phyloP scores from a whole-genome alignment of 2,113 vertebrate genomes.

The Parus major region DNA sequence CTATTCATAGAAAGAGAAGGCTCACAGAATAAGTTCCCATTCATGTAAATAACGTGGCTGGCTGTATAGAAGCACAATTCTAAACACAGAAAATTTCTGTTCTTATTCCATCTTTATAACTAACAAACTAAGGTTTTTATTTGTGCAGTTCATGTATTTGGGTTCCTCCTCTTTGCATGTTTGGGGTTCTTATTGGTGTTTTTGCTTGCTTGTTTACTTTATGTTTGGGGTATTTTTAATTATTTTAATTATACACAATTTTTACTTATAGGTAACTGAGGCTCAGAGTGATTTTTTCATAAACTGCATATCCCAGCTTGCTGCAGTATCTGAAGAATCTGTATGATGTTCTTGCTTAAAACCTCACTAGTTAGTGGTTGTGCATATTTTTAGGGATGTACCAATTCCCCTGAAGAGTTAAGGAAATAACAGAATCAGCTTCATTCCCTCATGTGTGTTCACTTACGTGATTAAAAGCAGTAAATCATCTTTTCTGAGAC shows the following conservation, averaged over 20 bases:
- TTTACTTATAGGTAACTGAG: neutral
- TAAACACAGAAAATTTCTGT: neutral
- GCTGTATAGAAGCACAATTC: neutral
- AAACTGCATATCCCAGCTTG: neutral
- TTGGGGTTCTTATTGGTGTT: neutral
- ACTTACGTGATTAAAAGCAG: neutral
- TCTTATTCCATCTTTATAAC: neutral
- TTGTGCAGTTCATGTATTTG: neutral
- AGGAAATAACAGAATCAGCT: neutral
- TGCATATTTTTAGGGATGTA: neutral
- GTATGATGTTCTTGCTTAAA: neutral
- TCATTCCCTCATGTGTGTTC: neutral
- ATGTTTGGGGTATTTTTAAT: neutral
- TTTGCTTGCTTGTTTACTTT: neutral
- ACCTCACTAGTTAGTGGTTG: neutral
- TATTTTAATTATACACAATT: neutral
- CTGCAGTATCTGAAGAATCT: neutral
- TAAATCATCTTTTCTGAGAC: neutral
- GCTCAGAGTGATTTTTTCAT: neutral
- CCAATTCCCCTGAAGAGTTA: neutral
- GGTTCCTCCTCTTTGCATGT: neutral
- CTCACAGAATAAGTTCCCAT: neutral
- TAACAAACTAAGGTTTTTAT: neutral
- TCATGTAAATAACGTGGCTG: neutral
- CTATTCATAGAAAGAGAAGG: neutral